These are phyloP conservation scores for Brachionichthys hirsutus DNA, from an alignment of 2,113 vertebrate genomes.

Conservation along the genomic window DNA sequence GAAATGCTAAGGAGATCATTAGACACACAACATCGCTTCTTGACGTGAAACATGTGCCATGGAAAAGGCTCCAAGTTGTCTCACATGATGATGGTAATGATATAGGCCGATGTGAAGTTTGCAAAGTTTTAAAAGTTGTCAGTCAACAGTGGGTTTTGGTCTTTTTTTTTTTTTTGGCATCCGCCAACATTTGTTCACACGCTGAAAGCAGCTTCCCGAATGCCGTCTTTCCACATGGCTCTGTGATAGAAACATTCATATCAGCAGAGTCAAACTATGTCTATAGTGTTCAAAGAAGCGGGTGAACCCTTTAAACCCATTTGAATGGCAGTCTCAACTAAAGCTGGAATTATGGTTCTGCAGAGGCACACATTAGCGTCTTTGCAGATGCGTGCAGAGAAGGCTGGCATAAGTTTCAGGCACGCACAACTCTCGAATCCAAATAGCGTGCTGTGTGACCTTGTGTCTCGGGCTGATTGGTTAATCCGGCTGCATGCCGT, in stretches of 20 bases:
- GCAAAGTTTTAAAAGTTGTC: constrained; percentile 32
- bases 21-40: constrained; percentile 58
- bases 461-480: neutral
- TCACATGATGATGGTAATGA: constrained; percentile 15
- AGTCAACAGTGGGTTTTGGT: neutral
- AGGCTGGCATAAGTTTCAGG: constrained; percentile 20
- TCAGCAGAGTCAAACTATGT: constrained; percentile 32
- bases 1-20: constrained; percentile 57
- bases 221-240: neutral
- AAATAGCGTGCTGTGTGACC: constrained; percentile 11
- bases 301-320: constrained; percentile 42
- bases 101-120: constrained; percentile 32
- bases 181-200: neutral
- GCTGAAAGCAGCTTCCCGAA: neutral
- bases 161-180: constrained; percentile 5
- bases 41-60: constrained; percentile 30
- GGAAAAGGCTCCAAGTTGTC: constrained; percentile 39
- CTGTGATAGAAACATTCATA: constrained; percentile 16
- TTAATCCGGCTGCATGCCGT: constrained; percentile 6
- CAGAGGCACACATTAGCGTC: constrained; percentile 36
- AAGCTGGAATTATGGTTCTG: constrained; percentile 37
- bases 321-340: constrained; percentile 43
- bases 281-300: constrained; percentile 19
- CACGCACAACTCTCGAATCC: constrained; percentile 10
- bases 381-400: constrained; percentile 23